phyloP scores from a whole-genome alignment of 2,888 invertebrate species.

The Priapulus caudatus region DNA sequence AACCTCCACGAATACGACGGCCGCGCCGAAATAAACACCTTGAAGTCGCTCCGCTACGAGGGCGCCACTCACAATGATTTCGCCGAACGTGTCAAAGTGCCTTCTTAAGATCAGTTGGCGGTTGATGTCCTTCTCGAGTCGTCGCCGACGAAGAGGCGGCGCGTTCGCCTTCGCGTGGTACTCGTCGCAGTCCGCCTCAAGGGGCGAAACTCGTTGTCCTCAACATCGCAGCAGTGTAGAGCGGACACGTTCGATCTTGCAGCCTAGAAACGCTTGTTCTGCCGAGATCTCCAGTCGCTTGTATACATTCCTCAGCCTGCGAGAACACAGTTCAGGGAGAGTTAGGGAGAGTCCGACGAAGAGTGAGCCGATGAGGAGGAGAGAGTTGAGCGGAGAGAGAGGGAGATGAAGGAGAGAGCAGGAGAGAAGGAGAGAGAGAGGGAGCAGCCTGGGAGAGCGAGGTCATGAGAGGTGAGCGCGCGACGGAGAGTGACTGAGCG shows the following conservation, averaged over 20 bases:
- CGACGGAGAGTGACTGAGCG: too few species aligned
- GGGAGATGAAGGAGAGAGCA: too few species aligned
- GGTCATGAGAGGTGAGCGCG: too few species aligned
- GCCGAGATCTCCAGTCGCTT: conserved; percentile 90
- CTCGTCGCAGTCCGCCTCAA: conserved; percentile 86
- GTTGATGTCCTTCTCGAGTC: conserved; percentile 84
- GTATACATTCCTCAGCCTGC: conserved; percentile 74
- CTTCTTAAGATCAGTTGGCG: conserved; percentile 81
- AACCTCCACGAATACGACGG: too few species aligned
- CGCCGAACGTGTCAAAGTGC: conserved; percentile 86
- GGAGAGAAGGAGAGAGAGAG: too few species aligned
- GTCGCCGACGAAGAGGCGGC: conserved; percentile 87
- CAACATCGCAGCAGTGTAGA: conserved; percentile 60
- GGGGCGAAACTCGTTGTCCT: conserved; percentile 39
- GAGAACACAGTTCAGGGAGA: conserved; percentile 14
- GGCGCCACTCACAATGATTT: conserved; percentile 76
- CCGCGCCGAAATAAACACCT: too few species aligned
- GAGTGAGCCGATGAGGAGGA: too few species aligned
- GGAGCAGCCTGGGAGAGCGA: too few species aligned
- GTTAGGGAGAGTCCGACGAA: conserved; percentile 5
- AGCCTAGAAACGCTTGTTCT: conserved; percentile 91
- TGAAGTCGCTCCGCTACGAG: too few species aligned
- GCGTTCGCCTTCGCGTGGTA: conserved; percentile 88
- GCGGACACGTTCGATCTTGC: conserved; percentile 89
- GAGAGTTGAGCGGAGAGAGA: too few species aligned